A percentile compares a stretch with the other conserved stretches of the same genome.
Conservation (phyloP, 2,888 invertebrate genomes). For the Drosophila antonietae region DNA sequence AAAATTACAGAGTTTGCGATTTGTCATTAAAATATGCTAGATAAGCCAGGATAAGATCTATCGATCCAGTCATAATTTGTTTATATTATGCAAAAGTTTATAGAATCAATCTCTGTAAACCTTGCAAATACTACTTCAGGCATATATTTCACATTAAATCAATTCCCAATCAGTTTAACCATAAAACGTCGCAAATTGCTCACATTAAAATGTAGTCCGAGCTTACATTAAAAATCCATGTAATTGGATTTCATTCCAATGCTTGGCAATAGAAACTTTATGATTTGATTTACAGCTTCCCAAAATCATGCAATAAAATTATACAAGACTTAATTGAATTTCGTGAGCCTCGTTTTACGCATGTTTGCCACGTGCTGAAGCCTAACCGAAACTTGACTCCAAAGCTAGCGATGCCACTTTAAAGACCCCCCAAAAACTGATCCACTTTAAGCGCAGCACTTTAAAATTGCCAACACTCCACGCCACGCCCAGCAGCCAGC, state of each 20-base stretch:
- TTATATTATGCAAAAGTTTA: not conserved
- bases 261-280: constrained; percentile 10
- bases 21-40: no score
- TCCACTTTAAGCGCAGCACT: constrained; percentile 37
- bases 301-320: constrained; percentile 31
- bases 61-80: not conserved
- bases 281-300: constrained; percentile 34
- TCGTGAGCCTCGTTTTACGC: constrained; percentile 14
- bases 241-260: not conserved
- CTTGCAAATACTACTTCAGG: not conserved
- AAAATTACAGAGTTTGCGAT: not conserved
- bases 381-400: constrained; percentile 42
- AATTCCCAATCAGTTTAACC: not conserved
- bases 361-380: constrained; percentile 44
- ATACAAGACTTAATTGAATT: constrained; percentile 54
- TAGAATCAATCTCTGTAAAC: not conserved
- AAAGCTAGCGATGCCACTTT: constrained; percentile 17
- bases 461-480: constrained; percentile 45
- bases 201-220: not conserved
- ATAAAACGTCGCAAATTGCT: not conserved
- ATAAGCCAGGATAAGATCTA: no score
- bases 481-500: not conserved
- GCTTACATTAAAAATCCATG: not conserved
- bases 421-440: constrained; percentile 29
- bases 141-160: not conserved